These are phyloP conservation scores for Naja naja DNA, from an alignment of 2,113 vertebrate genomes.

Conservation along the genomic window DNA sequence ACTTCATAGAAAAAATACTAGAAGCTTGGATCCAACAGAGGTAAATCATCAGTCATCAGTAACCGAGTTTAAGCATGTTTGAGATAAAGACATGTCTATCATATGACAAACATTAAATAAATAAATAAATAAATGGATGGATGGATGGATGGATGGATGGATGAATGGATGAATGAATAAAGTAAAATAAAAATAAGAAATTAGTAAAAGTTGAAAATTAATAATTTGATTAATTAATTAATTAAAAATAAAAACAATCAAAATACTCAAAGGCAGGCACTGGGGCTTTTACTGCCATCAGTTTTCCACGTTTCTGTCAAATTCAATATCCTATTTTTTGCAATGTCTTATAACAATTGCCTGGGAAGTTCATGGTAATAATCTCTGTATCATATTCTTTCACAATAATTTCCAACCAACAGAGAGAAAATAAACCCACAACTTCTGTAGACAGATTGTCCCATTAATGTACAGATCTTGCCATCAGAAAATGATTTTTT, in stretches of 20 bases:
- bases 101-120: background rate
- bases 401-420: background rate
- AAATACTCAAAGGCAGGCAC: background rate
- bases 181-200: no score
- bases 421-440: background rate
- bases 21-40: background rate
- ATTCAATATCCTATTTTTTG: background rate
- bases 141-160: no score
- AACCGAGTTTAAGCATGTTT: background rate
- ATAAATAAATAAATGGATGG: background rate
- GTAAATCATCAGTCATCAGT: background rate
- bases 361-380: background rate
- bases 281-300: background rate
- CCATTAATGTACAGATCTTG: background rate
- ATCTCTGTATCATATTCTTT: background rate
- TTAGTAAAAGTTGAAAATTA: background rate
- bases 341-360: background rate
- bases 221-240: background rate
- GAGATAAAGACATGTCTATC: background rate
- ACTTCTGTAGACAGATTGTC: background rate
- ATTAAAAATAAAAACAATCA: background rate
- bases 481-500: background rate
- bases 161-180: no score
- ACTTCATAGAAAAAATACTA: background rate
- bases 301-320: background rate